These are phyloP conservation scores for Peromyscus melanophrys DNA, from an alignment of 2,797 vertebrate species.

Conservation along the genomic window DNA sequence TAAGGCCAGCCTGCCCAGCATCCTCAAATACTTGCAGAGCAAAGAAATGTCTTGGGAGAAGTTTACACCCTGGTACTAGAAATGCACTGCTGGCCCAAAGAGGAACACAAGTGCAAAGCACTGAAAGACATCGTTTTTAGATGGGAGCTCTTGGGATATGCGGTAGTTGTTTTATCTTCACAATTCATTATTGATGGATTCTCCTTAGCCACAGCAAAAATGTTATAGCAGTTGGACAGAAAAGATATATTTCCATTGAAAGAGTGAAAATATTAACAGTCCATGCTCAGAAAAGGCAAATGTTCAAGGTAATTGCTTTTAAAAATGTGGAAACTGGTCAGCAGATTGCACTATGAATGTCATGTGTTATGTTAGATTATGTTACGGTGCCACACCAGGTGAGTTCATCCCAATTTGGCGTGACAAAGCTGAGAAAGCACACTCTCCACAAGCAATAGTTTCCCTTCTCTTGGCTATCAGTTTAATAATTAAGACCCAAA, in stretches of 20 bases:
- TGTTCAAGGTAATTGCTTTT: constrained; percentile 32
- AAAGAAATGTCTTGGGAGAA: neutral
- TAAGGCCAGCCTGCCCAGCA: neutral
- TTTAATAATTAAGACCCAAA: constrained; percentile 65
- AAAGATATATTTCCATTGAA: constrained; percentile 35
- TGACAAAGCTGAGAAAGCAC: constrained; percentile 53
- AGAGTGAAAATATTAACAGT: neutral
- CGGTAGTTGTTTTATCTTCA: neutral
- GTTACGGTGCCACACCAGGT: neutral
- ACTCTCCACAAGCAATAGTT: neutral
- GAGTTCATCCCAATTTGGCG: neutral
- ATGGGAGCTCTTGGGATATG: neutral
- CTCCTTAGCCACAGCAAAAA: neutral
- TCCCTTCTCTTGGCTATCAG: constrained; percentile 32
- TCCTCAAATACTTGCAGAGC: neutral
- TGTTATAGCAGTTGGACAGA: neutral
- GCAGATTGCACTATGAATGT: constrained; percentile 10
- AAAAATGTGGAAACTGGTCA: constrained; percentile 18
- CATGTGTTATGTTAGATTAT: neutral
- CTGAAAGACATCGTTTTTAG: neutral
- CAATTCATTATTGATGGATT: constrained; percentile 41
- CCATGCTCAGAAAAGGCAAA: neutral
- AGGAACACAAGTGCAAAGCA: neutral
- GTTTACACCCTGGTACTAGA: neutral
- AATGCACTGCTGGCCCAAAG: neutral